phyloP scores from a whole-genome alignment of 2,888 invertebrate genomes.

The Andricus quercusramuli region DNA sequence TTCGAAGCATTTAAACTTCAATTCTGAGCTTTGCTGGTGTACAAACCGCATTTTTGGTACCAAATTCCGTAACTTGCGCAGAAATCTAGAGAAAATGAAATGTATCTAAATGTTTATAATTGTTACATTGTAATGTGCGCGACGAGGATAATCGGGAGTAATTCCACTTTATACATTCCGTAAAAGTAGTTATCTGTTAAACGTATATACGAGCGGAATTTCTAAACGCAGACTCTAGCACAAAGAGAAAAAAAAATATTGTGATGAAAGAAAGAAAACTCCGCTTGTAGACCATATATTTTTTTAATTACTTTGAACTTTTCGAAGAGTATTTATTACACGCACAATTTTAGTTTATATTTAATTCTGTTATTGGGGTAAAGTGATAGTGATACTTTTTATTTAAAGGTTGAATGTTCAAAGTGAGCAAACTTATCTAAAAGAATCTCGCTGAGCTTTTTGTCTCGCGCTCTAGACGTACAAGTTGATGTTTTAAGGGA shows the following conservation, averaged over 20 bases:
- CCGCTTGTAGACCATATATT: conserved; percentile 48
- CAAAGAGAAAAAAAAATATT: background rate
- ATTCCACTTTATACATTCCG: conserved; percentile 36
- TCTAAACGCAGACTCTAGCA: background rate
- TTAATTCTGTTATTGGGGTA: background rate
- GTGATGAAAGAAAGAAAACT: background rate
- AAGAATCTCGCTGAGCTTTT: conserved; percentile 40
- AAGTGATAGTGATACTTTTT: background rate
- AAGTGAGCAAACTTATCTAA: background rate
- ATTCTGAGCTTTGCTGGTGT: background rate
- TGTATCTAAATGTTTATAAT: background rate
- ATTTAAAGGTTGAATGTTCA: conserved; percentile 9
- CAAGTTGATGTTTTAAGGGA: conserved; percentile 47
- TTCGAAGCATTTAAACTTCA: conserved; percentile 17
- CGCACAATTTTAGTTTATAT: conserved; percentile 56
- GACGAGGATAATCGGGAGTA: conserved; percentile 11
- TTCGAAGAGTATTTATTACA: conserved; percentile 54
- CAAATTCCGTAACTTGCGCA: background rate
- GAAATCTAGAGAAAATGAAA: background rate
- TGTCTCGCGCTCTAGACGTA: conserved; percentile 42
- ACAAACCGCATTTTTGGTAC: background rate
- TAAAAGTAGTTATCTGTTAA: background rate
- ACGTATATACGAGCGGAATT: background rate
- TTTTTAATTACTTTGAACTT: conserved; percentile 48
- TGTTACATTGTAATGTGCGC: background rate